These are phyloP conservation scores for Serrognathus titanus DNA, from an alignment of 2,888 invertebrate genomes.

Conservation along the genomic window DNA sequence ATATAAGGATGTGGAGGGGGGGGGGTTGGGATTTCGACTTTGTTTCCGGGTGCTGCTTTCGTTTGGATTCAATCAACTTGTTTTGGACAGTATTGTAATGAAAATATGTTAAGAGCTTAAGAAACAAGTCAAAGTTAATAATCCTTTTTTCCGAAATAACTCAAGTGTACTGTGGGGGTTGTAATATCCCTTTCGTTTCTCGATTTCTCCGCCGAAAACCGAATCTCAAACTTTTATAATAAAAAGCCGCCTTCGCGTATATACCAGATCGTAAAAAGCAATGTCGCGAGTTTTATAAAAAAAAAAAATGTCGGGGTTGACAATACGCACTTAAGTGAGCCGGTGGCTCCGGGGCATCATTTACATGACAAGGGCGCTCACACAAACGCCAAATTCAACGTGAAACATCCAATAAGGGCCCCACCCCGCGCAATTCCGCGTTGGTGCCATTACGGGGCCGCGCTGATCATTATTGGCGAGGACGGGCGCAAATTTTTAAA, in stretches of 20 bases:
- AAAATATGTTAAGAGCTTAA: too few relatives aligned
- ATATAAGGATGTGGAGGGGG: too few relatives aligned
- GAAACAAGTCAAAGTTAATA: too few relatives aligned
- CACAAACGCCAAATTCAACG: constrained; percentile 42
- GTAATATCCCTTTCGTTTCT: too few relatives aligned
- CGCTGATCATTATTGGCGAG: constrained; percentile 31
- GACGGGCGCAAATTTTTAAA: constrained; percentile 23
- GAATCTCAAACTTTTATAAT: constrained; percentile 18
- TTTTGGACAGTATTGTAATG: too few relatives aligned
- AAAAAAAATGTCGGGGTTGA: constrained; percentile 25
- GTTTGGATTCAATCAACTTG: too few relatives aligned
- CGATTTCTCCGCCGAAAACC: constrained; percentile 5
- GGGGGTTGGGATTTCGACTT: too few relatives aligned
- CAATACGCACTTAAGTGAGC: constrained; percentile 33
- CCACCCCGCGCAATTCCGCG: constrained; percentile 22
- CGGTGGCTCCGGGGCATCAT: constrained; percentile 53
- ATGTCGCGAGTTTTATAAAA: constrained; percentile 12
- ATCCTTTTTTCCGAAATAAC: too few relatives aligned
- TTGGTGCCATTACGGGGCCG: constrained; percentile 33
- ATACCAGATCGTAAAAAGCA: constrained; percentile 15
- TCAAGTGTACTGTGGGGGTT: too few relatives aligned
- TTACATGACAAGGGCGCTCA: constrained; percentile 55
- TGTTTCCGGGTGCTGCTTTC: too few relatives aligned
- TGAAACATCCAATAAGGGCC: constrained; percentile 42
- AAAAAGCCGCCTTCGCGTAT: constrained; percentile 16